Percentiles rank a stretch among this genome's conserved stretches.
Conservation (phyloP, 2,888 invertebrate species). For the Danaus chrysippus region DNA sequence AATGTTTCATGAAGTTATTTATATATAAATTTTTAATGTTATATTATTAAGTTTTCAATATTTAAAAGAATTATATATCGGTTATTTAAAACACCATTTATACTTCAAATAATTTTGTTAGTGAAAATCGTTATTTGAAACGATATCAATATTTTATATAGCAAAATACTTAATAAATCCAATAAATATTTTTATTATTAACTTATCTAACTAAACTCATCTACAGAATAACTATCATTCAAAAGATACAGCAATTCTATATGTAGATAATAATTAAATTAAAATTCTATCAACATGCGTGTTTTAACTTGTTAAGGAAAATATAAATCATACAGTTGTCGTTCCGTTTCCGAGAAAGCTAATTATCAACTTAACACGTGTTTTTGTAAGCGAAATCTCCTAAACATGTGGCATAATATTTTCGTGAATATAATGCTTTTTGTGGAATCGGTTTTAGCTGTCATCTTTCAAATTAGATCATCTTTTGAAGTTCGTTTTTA, state of each 20-base stretch:
- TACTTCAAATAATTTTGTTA: too few species aligned
- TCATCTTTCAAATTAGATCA: not conserved
- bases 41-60: too few species aligned
- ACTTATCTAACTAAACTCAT: not conserved
- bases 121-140: too few species aligned
- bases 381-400: slow-evolving; percentile 49
- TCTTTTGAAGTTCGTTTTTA: not conserved
- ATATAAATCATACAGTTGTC: slow-evolving; percentile 55
- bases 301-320: slow-evolving; percentile 42
- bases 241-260: not conserved
- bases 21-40: too few species aligned
- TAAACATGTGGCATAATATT: slow-evolving; percentile 31
- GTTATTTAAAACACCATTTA: too few species aligned
- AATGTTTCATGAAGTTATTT: too few species aligned
- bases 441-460: not conserved
- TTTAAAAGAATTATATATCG: too few species aligned
- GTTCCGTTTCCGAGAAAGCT: slow-evolving; percentile 62
- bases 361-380: slow-evolving; percentile 71
- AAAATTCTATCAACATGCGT: slow-evolving; percentile 35
- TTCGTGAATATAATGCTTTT: slow-evolving; percentile 5
- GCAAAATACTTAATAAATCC: too few species aligned
- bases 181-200: too few species aligned
- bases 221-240: not conserved
- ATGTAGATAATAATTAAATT: slow-evolving; percentile 10
- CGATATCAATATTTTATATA: too few species aligned